Conservation (phyloP, 2,797 vertebrate genomes). For the Arctocebus calabarensis region DNA sequence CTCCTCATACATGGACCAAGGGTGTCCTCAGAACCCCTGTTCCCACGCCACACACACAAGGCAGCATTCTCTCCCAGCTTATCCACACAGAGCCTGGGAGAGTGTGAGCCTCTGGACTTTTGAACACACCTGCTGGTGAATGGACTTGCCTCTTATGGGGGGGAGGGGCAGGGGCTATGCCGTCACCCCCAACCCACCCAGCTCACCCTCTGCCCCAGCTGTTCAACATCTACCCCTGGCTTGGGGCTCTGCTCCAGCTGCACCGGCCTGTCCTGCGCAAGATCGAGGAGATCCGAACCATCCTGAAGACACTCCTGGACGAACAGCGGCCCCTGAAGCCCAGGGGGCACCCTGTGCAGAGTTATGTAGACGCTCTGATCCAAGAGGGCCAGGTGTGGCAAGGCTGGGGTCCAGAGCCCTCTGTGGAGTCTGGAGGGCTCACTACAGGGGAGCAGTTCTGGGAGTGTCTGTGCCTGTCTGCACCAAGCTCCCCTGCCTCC, state of each 20-base stretch:
- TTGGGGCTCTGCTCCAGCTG: conserved; percentile 86
- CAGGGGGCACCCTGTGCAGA: conserved; percentile 63
- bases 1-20: accelerated
- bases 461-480: accelerated
- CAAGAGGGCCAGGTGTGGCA: conserved; percentile 85
- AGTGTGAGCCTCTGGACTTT: accelerated
- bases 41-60: background rate
- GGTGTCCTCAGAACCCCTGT: background rate
- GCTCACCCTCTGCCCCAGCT: conserved; percentile 76
- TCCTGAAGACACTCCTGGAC: conserved; percentile 84
- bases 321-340: background rate
- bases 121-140: background rate
- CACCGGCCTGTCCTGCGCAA: conserved; percentile 86
- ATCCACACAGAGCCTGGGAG: background rate
- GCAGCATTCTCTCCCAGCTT: background rate
- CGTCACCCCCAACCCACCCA: background rate
- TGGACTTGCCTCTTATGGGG: background rate
- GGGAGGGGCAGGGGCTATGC: too few species aligned
- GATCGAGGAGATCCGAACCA: conserved; percentile 84
- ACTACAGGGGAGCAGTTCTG: background rate
- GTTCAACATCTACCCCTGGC: conserved; percentile 85
- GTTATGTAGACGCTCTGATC: conserved; percentile 87
- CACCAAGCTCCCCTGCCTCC: background rate
- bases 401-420: background rate
- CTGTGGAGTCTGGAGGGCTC: accelerated